Percentiles rank a stretch among this genome's conserved stretches.
These are phyloP conservation scores for Eupithecia pulchellata DNA, from an alignment of 2,888 invertebrate species.

Conservation along the genomic window DNA sequence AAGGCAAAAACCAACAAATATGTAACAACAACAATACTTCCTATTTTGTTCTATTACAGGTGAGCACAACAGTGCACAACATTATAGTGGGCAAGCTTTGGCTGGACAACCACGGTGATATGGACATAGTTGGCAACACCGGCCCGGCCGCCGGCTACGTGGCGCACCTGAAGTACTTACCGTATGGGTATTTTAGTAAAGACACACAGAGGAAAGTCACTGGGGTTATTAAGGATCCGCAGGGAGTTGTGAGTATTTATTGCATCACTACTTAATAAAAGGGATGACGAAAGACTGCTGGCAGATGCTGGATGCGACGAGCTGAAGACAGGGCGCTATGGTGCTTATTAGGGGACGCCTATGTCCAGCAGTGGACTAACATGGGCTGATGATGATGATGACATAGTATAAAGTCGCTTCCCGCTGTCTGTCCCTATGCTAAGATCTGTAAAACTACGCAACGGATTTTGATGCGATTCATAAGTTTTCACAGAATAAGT, in stretches of 20 bases:
- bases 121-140: constrained; percentile 94
- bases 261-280: too few species aligned
- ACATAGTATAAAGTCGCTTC: too few species aligned
- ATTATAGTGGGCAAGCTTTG: constrained; percentile 99
- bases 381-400: too few species aligned
- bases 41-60: constrained; percentile 64
- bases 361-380: too few species aligned
- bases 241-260: constrained; percentile 86
- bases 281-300: too few species aligned
- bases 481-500: too few species aligned
- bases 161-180: constrained; percentile 98
- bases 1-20: background rate
- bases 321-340: too few species aligned
- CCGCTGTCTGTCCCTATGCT: too few species aligned
- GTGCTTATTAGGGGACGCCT: too few species aligned
- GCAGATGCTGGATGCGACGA: too few species aligned
- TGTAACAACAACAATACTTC: constrained; percentile 23
- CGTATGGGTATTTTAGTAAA: constrained; percentile 99
- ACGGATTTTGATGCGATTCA: too few species aligned
- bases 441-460: too few species aligned
- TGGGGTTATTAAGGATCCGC: constrained; percentile 90
- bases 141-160: constrained; percentile 96
- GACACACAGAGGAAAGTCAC: constrained; percentile 97
- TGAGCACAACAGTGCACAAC: constrained; percentile 99
- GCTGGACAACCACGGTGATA: constrained; percentile 99